phyloP scores from a whole-genome alignment of 1,140 invertebrate species.

The Ptiloglossa arizonensis region DNA sequence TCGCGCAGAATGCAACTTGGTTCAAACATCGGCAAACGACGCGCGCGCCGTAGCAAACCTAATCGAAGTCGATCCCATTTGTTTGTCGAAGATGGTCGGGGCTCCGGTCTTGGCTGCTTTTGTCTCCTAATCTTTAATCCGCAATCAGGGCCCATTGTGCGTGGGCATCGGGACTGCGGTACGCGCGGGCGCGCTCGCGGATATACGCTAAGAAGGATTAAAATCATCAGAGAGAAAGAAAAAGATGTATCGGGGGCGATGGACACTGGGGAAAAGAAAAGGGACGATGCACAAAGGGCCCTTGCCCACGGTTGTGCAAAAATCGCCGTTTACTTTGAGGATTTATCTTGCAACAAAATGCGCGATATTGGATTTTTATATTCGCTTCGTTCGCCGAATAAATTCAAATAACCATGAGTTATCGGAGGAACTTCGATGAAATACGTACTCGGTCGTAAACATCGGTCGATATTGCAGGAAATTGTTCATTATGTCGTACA shows the following conservation, averaged over 20 bases:
- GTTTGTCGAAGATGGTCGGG: constrained; percentile 47
- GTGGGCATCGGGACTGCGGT: constrained; percentile 43
- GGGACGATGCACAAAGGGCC: not conserved
- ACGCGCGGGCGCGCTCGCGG: constrained; percentile 9
- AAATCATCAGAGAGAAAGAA: constrained; percentile 62
- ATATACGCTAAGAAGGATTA: constrained; percentile 53
- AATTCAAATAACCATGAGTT: too few species aligned
- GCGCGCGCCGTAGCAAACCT: constrained; percentile 19
- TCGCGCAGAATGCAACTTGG: not conserved
- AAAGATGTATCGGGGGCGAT: constrained; percentile 34
- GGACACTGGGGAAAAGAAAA: not conserved
- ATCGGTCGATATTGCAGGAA: too few species aligned
- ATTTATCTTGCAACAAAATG: too few species aligned
- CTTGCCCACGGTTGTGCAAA: too few species aligned
- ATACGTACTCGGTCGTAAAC: too few species aligned
- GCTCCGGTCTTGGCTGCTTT: constrained; percentile 36
- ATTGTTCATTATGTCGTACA: too few species aligned
- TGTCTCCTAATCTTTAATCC: constrained; percentile 71
- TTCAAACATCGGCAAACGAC: not conserved
- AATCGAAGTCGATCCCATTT: constrained; percentile 61
- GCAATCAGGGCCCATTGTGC: constrained; percentile 68
- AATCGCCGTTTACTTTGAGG: too few species aligned
- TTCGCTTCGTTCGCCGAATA: too few species aligned
- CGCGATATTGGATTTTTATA: too few species aligned
- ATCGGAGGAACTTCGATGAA: too few species aligned